Conservation (phyloP, 2,113 vertebrate genomes). For the Parus major region DNA sequence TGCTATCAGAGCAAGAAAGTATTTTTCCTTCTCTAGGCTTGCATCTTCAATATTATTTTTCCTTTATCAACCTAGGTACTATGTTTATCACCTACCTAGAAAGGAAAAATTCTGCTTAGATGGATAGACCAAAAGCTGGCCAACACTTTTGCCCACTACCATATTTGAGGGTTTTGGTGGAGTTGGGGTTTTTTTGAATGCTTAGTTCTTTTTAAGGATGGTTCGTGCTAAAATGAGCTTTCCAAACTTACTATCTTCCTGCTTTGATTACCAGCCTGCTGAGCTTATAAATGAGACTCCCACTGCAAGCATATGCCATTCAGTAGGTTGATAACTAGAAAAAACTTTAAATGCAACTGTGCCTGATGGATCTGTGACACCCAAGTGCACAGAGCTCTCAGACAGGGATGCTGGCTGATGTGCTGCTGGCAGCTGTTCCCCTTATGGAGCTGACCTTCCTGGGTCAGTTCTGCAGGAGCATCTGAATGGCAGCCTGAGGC, state of each 20-base stretch:
- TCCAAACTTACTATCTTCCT: not conserved
- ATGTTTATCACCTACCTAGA: not conserved
- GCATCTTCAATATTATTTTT: not conserved
- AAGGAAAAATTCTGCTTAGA: not conserved
- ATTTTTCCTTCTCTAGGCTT: not conserved
- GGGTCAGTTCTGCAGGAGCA: not conserved
- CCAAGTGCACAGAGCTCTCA: not conserved
- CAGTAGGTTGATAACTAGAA: not conserved
- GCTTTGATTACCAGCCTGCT: not conserved
- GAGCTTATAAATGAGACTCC: not conserved
- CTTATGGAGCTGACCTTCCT: not conserved
- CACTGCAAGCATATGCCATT: not conserved
- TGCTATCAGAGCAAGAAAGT: not conserved
- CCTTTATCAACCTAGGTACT: not conserved
- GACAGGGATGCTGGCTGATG: not conserved
- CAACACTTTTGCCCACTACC: not conserved
- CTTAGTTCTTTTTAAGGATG: not conserved
- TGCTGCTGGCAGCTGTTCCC: not conserved
- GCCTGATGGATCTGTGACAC: not conserved
- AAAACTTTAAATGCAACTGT: not conserved
- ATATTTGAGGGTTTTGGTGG: not conserved
- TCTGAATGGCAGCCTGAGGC: not conserved
- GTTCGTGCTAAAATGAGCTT: not conserved
- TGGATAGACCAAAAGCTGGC: not conserved
- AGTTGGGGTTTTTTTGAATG: not conserved